Evolutionary conservation across 2,888 invertebrate genomes (phyloP).

Genomic region (Creontiades dilutus): DNA sequence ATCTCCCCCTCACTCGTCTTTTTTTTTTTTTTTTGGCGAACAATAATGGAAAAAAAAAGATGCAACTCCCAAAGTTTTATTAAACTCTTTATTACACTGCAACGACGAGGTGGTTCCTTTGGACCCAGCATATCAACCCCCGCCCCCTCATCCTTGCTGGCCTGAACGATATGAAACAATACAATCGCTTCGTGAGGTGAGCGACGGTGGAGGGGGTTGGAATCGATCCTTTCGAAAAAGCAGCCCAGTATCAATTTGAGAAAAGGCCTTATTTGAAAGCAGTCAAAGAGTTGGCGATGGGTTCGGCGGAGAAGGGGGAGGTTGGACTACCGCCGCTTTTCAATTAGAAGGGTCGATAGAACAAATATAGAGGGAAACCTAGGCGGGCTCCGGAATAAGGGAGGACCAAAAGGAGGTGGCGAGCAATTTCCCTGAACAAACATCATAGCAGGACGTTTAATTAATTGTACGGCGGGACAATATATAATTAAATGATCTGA

Average conservation of each 20-base stretch:
- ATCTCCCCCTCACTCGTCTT: background rate
- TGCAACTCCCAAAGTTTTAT: background rate
- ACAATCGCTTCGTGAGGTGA: background rate
- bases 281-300: constrained; percentile 51
- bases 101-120: constrained; percentile 12
- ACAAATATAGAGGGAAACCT: constrained; percentile 71
- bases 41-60: background rate
- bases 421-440: constrained; percentile 71
- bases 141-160: background rate
- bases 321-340: constrained; percentile 57
- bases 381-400: constrained; percentile 64
- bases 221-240: constrained; percentile 50
- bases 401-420: constrained; percentile 67
- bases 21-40: background rate
- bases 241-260: constrained; percentile 60
- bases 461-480: constrained; percentile 69
- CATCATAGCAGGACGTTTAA: constrained; percentile 70
- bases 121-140: background rate
- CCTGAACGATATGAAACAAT: constrained; percentile 55
- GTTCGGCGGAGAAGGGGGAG: background rate
- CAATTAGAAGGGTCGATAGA: constrained; percentile 72
- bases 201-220: background rate
- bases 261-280: constrained; percentile 59
- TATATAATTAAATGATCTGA: constrained; percentile 72
- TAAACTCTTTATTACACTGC: constrained; percentile 54